Evolutionary conservation across 2,113 vertebrate genomes (phyloP), one percentile per base, ranked within the genome.

Genomic region (Miniopterus natalensis): DNA sequence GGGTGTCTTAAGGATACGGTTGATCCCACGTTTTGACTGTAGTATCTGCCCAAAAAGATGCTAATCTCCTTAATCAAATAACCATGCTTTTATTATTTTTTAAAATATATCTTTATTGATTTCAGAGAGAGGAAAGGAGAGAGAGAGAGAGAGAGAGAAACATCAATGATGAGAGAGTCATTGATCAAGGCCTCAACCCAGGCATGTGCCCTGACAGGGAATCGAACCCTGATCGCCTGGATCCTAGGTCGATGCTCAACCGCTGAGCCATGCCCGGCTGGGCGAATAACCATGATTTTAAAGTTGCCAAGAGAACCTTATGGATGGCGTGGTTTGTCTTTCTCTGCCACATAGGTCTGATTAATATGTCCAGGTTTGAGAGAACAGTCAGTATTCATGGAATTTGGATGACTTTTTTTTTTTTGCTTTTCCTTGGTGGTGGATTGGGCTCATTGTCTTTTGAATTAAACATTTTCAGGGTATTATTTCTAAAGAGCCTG

Each of bases 51-150:
- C 11, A 57, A 70, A 91, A 90, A 47, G 17, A 75, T 40, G 4
- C 8, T 65, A 59, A 85, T 85, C 36, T 85, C 66, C 17, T 79
- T 87, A 88, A 61, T 18, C 8, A 81, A 85, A 57, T 90, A 87
- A 29, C 23, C 20, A 47, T 51, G 36, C 36, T 71, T 88, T 68
- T 40, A 83, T 90, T 40, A 86, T 65, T 90, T 85, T 94, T 80
- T 73, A 42, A 9, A 75, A 42, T 36, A 36, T 36, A 36, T 36
- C 36, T 36, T 36, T 36, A 36, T 36, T 36, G 36, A 36, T 36
- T 36, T 36, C 36, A 36, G 36, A 36, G 36, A 36, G 36, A 36
- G 36, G 36, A 36, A 36, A 36, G 36, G 36, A 36, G 36, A 36
- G 36, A 2, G 36, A 36, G 36, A 36, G 36, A 36, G 36, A 36